phyloP scores from a whole-genome alignment of 1,140 invertebrate genomes.

The Patella vulgata region DNA sequence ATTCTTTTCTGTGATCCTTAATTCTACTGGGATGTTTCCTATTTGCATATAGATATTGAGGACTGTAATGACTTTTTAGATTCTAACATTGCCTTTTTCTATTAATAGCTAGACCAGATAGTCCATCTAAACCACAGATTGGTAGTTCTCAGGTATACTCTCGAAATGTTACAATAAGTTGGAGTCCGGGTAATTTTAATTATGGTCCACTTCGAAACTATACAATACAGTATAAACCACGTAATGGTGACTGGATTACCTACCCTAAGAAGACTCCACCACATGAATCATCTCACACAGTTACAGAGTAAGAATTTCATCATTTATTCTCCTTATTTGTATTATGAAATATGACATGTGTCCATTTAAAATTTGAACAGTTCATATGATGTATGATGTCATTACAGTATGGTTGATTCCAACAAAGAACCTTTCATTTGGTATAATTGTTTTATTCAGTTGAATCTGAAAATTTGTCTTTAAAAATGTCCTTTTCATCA shows the following conservation, averaged over 20 bases:
- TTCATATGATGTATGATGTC: too few species aligned
- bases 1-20: too few species aligned
- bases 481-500: too few species aligned
- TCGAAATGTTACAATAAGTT: slow-evolving; percentile 91
- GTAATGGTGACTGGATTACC: slow-evolving; percentile 30
- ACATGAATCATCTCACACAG: slow-evolving; percentile 33
- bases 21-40: too few species aligned
- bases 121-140: slow-evolving; percentile 86
- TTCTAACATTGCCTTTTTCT: too few species aligned
- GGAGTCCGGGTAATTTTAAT: slow-evolving; percentile 92
- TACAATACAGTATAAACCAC: slow-evolving; percentile 77
- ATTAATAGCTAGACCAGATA: slow-evolving; percentile 49
- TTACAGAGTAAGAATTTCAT: slow-evolving; percentile 39
- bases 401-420: too few species aligned
- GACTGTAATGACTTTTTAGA: too few species aligned
- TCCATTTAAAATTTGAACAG: not conserved
- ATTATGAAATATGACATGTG: not conserved
- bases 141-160: slow-evolving; percentile 88
- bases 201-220: slow-evolving; percentile 91
- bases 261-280: slow-evolving; percentile 33
- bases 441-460: too few species aligned
- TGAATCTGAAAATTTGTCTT: too few species aligned
- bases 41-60: too few species aligned
- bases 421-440: too few species aligned
- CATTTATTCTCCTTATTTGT: too few species aligned